A percentile compares a stretch with the other conserved stretches of the same genome.
phyloP scores from a whole-genome alignment of 1,140 invertebrate species.

The Colletes latitarsis region DNA sequence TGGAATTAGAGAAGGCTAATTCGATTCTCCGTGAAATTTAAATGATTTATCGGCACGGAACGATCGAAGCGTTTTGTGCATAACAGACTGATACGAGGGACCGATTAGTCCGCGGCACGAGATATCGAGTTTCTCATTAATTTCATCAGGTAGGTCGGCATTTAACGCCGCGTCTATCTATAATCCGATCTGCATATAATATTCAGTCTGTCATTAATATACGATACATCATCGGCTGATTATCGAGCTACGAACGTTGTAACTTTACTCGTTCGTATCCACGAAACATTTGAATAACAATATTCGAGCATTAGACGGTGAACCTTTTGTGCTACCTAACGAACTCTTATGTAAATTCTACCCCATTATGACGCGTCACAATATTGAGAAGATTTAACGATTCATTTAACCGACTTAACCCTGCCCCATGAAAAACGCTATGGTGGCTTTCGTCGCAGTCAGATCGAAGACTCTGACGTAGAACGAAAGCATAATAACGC shows the following conservation, averaged over 20 bases:
- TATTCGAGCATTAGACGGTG: conserved; percentile 64
- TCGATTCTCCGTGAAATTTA: conserved; percentile 43
- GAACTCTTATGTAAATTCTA: conserved; percentile 69
- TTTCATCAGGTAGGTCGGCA: conserved; percentile 45
- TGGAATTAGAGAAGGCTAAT: conserved; percentile 16
- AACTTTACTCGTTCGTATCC: conserved; percentile 31
- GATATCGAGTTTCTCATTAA: conserved; percentile 52
- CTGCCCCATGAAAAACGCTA: conserved; percentile 1
- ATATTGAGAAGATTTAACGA: conserved; percentile 71
- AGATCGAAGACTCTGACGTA: neutral
- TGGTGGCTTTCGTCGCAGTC: neutral
- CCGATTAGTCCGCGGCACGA: conserved; percentile 20
- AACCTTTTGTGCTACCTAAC: conserved; percentile 58
- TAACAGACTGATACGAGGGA: conserved; percentile 22
- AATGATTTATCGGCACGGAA: conserved; percentile 38
- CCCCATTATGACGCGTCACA: conserved; percentile 59
- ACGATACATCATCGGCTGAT: conserved; percentile 72
- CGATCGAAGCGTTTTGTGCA: conserved; percentile 34
- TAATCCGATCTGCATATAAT: conserved; percentile 70
- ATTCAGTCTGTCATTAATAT: conserved; percentile 70
- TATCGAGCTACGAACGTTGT: conserved; percentile 54
- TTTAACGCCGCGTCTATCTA: conserved; percentile 59
- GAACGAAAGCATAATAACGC: neutral
- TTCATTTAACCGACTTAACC: conserved; percentile 64
- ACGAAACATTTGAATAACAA: conserved; percentile 76